Evolutionary conservation across 2,888 invertebrate species (phyloP), one percentile per base, ranked within the genome.

Genomic region (Nezara viridula): DNA sequence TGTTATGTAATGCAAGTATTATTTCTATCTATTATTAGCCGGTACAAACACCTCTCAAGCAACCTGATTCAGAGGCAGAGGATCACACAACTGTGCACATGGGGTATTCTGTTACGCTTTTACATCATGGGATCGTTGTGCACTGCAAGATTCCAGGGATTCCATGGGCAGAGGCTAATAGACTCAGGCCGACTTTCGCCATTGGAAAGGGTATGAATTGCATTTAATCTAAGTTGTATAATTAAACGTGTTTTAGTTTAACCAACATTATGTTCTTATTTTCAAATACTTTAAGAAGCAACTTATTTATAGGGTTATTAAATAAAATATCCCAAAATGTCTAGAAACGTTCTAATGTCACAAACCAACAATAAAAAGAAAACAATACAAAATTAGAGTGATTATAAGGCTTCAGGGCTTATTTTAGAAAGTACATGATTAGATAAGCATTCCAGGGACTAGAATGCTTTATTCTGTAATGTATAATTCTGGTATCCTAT

Each of bases 91-190:
- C 95, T 1, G 97, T 97, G 7, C 96, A 97, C 93, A 96, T 97
- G 92, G 97, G 97, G 3, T 97, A 97, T 92, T 97, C 97, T 0
- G 95, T 97, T 16, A 97, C 97, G 0, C 93, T 97, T 90, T 93
- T 97, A 89, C 97, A 97, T 92, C 97, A 97, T 92, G 97, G 97
- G 32, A 96, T 96, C 91, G 96, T 97, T 52, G 95, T 97, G 37
- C 97, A 97, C 92, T 96, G 96, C 91, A 96, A 96, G 24, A 95
- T 97, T 91, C 96, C 97, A 0, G 96, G 96, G 89, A 95, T 97
- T 91, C 95, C 96, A 0, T 97, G 96, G 96, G 94, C 95, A 1
- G 94, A 95, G 91, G 97, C 97, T 5, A 96, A 96, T 92, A 94
- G 95, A 0, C 94, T 97, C 91, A 94, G 96, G 85, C 97, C 97